Conservation (phyloP, 2,888 invertebrate species). For the Drosophila longiperda region DNA sequence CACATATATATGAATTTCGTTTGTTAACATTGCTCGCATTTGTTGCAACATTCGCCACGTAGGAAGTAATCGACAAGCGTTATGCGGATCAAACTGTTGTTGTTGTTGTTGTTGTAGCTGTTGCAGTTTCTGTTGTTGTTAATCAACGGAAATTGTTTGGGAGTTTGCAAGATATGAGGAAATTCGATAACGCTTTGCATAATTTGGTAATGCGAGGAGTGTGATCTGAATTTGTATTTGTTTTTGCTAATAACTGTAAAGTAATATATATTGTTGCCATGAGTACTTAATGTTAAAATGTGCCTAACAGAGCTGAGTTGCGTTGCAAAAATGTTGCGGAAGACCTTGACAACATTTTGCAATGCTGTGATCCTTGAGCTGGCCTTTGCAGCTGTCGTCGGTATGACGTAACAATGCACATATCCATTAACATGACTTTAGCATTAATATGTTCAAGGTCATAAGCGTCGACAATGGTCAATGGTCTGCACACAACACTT, state of each 20-base stretch:
- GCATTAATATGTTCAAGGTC: constrained; percentile 29
- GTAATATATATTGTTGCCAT: neutral
- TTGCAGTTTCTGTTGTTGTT: constrained; percentile 33
- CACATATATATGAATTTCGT: constrained; percentile 33
- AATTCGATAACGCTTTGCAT: constrained; percentile 67
- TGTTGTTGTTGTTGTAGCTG: constrained; percentile 21
- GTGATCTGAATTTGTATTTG: constrained; percentile 35
- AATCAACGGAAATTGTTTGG: constrained; percentile 67
- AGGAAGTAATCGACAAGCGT: constrained; percentile 69
- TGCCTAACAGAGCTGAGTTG: neutral
- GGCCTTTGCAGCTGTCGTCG: constrained; percentile 14
- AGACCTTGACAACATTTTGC: constrained; percentile 20
- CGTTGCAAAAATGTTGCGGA: constrained; percentile 19
- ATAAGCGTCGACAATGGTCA: neutral
- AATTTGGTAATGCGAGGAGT: constrained; percentile 40
- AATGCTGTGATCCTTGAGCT: neutral
- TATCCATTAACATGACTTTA: neutral
- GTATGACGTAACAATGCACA: constrained; percentile 20
- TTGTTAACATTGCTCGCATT: constrained; percentile 67
- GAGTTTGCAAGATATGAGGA: constrained; percentile 63
- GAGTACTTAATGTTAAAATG: neutral
- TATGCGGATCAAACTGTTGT: constrained; percentile 38
- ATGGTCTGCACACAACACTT: neutral
- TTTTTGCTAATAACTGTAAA: constrained; percentile 25
- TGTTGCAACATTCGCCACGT: constrained; percentile 71